These are phyloP conservation scores for Leptura quadrifasciata DNA, from an alignment of 2,888 invertebrate genomes.

Conservation along the genomic window DNA sequence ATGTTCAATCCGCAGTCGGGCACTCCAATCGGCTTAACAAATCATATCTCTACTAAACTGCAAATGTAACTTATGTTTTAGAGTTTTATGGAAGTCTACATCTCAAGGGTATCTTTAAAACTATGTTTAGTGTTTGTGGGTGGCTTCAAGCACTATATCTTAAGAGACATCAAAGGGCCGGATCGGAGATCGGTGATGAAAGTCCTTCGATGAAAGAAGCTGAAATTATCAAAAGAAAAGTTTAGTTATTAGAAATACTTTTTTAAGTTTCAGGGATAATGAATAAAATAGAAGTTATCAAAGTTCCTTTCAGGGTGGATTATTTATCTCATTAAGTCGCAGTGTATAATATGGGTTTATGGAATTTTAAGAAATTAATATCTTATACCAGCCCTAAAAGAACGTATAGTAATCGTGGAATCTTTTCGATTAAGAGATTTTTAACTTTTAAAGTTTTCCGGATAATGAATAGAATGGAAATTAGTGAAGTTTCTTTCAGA, in stretches of 20 bases:
- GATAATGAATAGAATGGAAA: too few species aligned
- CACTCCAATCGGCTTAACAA: neutral
- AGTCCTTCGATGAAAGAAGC: constrained; percentile 10
- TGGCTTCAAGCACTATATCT: neutral
- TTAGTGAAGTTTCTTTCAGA: too few species aligned
- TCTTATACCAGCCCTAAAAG: too few species aligned
- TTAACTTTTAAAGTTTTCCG: too few species aligned
- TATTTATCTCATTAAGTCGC: too few species aligned
- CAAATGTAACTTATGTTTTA: neutral
- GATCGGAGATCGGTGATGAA: neutral
- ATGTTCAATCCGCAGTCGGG: constrained; percentile 18
- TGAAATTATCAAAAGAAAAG: constrained; percentile 23
- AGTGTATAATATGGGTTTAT: too few species aligned
- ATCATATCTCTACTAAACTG: neutral
- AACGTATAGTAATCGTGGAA: too few species aligned
- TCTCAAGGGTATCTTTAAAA: neutral
- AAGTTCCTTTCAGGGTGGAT: neutral
- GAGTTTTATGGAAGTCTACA: constrained; percentile 8
- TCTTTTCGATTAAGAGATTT: too few species aligned
- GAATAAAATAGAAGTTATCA: constrained; percentile 1
- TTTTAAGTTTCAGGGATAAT: neutral
- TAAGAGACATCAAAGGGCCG: constrained; percentile 10
- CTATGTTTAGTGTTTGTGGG: constrained; percentile 1
- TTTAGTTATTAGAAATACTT: constrained; percentile 2
- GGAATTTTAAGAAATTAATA: too few species aligned